These are phyloP conservation scores for Steatocranus sp. DNA, from an alignment of 2,797 vertebrate genomes.

Conservation along the genomic window DNA sequence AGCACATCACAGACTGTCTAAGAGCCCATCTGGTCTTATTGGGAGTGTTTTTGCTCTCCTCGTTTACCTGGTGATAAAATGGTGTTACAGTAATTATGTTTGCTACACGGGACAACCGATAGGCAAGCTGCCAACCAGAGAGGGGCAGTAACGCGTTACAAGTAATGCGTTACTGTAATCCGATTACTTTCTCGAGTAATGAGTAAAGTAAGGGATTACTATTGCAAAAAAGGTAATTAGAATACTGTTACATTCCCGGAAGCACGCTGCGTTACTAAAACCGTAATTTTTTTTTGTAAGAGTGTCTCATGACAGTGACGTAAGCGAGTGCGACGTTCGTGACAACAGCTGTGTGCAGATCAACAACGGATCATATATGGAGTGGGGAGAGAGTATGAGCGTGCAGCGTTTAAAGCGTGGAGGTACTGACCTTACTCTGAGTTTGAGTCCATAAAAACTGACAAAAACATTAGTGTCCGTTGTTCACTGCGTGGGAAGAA, in stretches of 20 bases:
- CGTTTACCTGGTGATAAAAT: background rate
- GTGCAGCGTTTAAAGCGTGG: background rate
- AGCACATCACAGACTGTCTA: background rate
- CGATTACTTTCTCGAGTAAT: background rate
- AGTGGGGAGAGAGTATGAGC: background rate
- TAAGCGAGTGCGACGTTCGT: fast-evolving
- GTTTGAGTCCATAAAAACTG: background rate
- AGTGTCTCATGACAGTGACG: background rate
- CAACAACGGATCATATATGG: background rate
- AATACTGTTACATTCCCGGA: fast-evolving
- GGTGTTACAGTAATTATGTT: background rate
- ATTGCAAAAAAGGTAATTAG: background rate
- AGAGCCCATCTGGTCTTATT: background rate
- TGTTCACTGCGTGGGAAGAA: background rate
- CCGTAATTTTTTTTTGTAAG: fast-evolving
- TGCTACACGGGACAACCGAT: background rate
- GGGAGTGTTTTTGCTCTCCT: background rate
- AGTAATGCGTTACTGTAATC: background rate
- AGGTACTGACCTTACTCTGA: background rate
- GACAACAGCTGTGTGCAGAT: background rate
- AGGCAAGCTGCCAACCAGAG: background rate
- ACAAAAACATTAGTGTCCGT: background rate
- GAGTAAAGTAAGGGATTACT: background rate
- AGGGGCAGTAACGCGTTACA: background rate
- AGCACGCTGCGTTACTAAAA: fast-evolving